These are phyloP conservation scores for Cephus rjabovi DNA, from an alignment of 2,888 invertebrate genomes.

Conservation along the genomic window DNA sequence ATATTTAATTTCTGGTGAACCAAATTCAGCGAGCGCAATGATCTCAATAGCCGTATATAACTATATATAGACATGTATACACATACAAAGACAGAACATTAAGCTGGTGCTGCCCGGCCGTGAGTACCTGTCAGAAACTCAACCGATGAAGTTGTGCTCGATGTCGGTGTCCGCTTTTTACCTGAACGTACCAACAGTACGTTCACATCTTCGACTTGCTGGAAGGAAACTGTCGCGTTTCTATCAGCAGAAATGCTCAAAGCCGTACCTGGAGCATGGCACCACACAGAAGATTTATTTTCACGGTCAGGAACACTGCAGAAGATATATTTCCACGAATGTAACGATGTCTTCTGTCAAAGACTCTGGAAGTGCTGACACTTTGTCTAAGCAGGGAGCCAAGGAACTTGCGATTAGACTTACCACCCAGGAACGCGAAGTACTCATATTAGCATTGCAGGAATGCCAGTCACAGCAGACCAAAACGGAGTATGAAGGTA, in stretches of 20 bases:
- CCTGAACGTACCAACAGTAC: neutral
- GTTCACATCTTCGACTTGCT: neutral
- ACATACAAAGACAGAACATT: too few species aligned
- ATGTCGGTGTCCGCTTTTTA: neutral
- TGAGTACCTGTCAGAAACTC: neutral
- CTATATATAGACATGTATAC: too few species aligned
- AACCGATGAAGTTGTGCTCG: neutral
- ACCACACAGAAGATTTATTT: neutral
- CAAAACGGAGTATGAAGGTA: conserved; percentile 85
- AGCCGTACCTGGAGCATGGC: neutral
- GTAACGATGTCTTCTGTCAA: conserved; percentile 33
- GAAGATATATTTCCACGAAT: neutral
- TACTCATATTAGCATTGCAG: conserved; percentile 76
- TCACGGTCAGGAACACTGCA: neutral
- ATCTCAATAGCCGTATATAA: too few species aligned
- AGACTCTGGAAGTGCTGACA: conserved; percentile 53
- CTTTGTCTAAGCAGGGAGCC: conserved; percentile 77
- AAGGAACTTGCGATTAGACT: conserved; percentile 79
- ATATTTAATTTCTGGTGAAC: too few species aligned
- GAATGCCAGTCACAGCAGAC: conserved; percentile 80
- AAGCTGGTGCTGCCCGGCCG: neutral
- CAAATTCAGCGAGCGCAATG: too few species aligned
- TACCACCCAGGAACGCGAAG: conserved; percentile 78
- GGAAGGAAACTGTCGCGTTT: neutral
- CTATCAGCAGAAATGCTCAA: neutral